A percentile compares a stretch with the other conserved stretches of the same genome.
Evolutionary conservation across 2,113 vertebrate genomes (phyloP).

Genomic region (Synodontis membranacea): DNA sequence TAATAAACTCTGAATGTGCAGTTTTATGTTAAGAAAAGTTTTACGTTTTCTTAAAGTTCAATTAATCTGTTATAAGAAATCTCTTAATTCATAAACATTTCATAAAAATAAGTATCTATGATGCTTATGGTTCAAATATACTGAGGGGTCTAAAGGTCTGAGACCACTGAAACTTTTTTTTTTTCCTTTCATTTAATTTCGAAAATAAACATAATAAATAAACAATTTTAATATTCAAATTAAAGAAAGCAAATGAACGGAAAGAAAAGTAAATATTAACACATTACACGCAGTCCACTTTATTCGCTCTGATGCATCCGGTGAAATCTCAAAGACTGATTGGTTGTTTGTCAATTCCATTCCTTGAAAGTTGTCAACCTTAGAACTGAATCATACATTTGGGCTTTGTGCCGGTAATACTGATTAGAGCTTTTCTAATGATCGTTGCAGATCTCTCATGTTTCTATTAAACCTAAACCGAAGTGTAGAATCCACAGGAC

Average conservation of each 20-base stretch:
- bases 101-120: no score
- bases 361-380: neutral
- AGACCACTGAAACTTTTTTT: no score
- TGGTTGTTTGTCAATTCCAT: neutral
- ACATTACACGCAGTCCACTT: neutral
- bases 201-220: no score
- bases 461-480: neutral
- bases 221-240: neutral
- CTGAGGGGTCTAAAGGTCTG: no score
- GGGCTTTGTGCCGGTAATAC: neutral
- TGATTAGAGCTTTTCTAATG: neutral
- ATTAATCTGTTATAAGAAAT: no score
- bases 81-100: neutral
- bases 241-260: neutral
- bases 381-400: neutral
- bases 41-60: no score
- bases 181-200: no score
- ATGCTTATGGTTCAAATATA: no score
- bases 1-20: no score
- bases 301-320: neutral
- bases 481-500: neutral
- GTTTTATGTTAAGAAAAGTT: no score
- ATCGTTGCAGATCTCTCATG: neutral
- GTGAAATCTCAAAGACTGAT: neutral
- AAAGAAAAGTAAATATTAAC: neutral